Evolutionary conservation across 2,888 invertebrate species (phyloP).

Genomic region (Mystacides longicornis): DNA sequence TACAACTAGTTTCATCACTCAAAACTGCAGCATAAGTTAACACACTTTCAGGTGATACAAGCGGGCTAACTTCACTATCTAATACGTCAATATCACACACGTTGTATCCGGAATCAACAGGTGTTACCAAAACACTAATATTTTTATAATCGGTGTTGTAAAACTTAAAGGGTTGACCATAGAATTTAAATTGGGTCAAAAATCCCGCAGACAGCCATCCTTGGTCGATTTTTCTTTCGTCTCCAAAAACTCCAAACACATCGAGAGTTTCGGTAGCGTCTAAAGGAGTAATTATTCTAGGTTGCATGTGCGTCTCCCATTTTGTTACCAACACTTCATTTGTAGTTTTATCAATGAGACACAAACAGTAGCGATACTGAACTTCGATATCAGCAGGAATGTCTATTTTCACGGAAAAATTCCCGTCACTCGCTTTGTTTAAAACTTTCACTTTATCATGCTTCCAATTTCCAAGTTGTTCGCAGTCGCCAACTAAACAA

Average conservation of each 20-base stretch:
- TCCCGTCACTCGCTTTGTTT: conserved; percentile 34
- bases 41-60: conserved; percentile 37
- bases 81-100: conserved; percentile 53
- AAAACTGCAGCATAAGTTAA: conserved; percentile 62
- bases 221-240: conserved; percentile 52
- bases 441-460: conserved; percentile 52
- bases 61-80: conserved; percentile 55
- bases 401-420: conserved; percentile 56
- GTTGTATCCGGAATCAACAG: conserved; percentile 55
- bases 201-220: conserved; percentile 83
- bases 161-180: conserved; percentile 69
- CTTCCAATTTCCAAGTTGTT: conserved; percentile 66
- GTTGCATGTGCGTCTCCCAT: conserved; percentile 74
- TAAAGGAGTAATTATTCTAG: conserved; percentile 51
- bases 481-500: conserved; percentile 62
- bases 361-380: conserved; percentile 70
- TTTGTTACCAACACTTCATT: conserved; percentile 45
- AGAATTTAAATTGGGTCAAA: conserved; percentile 76
- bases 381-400: conserved; percentile 63
- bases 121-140: conserved; percentile 67
- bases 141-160: conserved; percentile 59
- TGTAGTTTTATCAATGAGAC: conserved; percentile 56
- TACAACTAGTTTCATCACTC: conserved; percentile 58
- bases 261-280: conserved; percentile 37
- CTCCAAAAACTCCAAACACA: conserved; percentile 59